Evolutionary conservation across 2,888 invertebrate species (phyloP), one percentile per base, ranked within the genome.

Genomic region (Nomada ruficornis): DNA sequence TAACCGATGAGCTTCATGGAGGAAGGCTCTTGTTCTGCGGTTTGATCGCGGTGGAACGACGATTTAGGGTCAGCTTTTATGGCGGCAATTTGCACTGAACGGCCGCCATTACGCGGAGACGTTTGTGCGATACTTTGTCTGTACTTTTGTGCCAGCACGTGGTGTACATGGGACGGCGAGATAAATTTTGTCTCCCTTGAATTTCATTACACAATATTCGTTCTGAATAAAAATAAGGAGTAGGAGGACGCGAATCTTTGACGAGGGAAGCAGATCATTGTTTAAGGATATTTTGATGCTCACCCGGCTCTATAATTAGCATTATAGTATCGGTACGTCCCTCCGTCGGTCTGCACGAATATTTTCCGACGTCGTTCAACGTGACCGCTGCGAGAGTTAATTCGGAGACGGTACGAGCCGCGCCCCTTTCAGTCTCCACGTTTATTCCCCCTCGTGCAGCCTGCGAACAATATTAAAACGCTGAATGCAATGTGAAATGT

Each of bases 331-430:
- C 95, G 44, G 95, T 94, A 70, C 95, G 94, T 44, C 95, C 94
- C 42, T 95, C 95, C 88, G 95, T 95, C 67, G 96, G 95, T 72
- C 95, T 94, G 91, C 97, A 97, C 78, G 96, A 96, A 94, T 97
- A 97, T 93, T 95, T 93, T 26, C 95, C 95, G 73, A 94, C 94
- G 91, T 95, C 96, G 89, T 93, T 91, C 82, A 94, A 88, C 84
- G 95, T 94, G 91, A 96, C 95, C 90, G 94, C 93, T 89, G 95
- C 94, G 92, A 97, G 94, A 90, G 95, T 95, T 86, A 96, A 94
- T 90, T 95, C 95, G 92, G 96, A 96, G 84, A 95, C 94, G 71
- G 95, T 95, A 86, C 94, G 94, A 70, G 95, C 94, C 88, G 95
- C 94, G 90, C 95, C 95, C 84, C 95, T 95, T 93, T 95, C 95